Base-by-base conservation (phyloP, 2,113 vertebrate genomes). In the Chaetops frenatus region DNA sequence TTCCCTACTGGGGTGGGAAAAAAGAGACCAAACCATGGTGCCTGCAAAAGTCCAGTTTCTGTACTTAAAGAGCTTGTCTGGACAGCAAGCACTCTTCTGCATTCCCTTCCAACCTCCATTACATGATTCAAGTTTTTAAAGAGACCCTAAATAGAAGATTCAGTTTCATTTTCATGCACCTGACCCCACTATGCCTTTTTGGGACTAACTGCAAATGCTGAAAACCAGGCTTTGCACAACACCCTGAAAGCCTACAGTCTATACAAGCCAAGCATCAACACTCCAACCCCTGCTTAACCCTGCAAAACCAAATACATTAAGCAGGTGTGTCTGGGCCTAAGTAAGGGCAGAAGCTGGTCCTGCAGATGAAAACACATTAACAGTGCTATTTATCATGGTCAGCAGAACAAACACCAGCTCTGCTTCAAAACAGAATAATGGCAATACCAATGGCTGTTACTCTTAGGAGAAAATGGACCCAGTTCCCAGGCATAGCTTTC, bases 341-440 rank as follows among this genome's bases (percentile, higher is more conserved):
- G 60, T 2, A 33, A 67, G 40, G 31, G 74, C 42, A 95, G 88
- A 89, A 91, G 73, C 69, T 83, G 60, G 60, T 45, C 53, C 70
- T 60, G 40, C 29, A 72, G 56, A 76, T 12, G 27, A 61, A 93
- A 67, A 40, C 8, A 7, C 38, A 35, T 54, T 40, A 76, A 44
- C 36, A 58, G 16, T 2, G 8, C 36, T 50, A 65, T 73, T 78
- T 76, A 77, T 80, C 33, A 61, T 16, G 40, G 54, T 61, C 50
- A 84, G 85, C 45, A 86, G 51, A 74, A 73, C 12, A 67, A 76
- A 76, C 50, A 87, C 20, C 50, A 83, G 71, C 65, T 85, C 66
- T 60, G 17, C 61, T 25, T 80, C 70, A 54, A 67, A 91, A 71
- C 50, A 51, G 29, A 73, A 77, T 3, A 88, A 38, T 16, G 35